Evolutionary conservation across 1,140 invertebrate species (phyloP), one percentile per base, ranked within the genome.

Genomic region (Antheraea pernyi): DNA sequence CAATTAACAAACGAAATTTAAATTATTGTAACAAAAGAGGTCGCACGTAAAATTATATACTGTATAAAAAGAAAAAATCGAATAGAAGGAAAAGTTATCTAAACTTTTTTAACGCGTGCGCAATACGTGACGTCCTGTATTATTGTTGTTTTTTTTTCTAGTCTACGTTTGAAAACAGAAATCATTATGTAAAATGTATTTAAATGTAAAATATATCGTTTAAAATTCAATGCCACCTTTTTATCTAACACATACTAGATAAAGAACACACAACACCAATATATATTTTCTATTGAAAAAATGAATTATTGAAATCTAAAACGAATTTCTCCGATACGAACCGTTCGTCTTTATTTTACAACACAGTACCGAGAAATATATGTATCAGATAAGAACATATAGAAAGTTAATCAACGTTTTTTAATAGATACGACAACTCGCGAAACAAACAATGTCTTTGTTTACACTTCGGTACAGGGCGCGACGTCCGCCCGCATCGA

Each of bases 401-500:
- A 16, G 46, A 53, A 53, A 53, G 6, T 16, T 13, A 53, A 53
- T 16, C 7, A 42, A 53, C 16, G 46, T 16, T 53, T n/a, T 61
- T 22, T 16, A 30, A 13, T 19, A 10, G 0, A 10, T 61, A 5
- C 60, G 19, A 16, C 11, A 30, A 1, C 30, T 10, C 30, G 30
- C 60, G 60, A 22, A 0, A 22, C 22, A 61, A 22, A 61, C 60
- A 61, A 61, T 30, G 60, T 3, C 60, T 61, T 61, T 61, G 60
- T 61, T 61, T 61, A 61, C 18, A 30, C 5, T 61, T 22, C 19
- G 9, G 16, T 30, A 30, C 39, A 39, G 18, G 18, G 18, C 63
- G 63, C 16, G 63, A 16, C 63, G 63, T 46, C 60, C 3, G 37
- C 10, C 37, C 18, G 30, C 63, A 18, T 19, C 37, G 63, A 39